phyloP scores from a whole-genome alignment of 23 tunicate genomes.

The Ciona savignyi region DNA sequence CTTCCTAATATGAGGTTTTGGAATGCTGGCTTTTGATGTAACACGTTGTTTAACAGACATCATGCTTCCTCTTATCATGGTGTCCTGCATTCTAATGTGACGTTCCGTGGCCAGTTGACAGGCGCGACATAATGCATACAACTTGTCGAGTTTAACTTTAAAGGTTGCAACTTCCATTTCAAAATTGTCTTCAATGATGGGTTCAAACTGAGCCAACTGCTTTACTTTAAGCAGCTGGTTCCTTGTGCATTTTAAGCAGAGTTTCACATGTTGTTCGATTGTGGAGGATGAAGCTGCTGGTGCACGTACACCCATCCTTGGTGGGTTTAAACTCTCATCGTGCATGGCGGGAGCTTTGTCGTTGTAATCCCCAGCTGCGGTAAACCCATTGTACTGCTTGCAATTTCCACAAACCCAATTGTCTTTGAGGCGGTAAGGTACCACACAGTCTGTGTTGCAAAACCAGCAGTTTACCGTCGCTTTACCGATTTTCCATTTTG shows the following conservation, averaged over 20 bases:
- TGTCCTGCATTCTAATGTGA: conserved; percentile 38
- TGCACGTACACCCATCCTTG: neutral
- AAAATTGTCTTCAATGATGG: conserved; percentile 31
- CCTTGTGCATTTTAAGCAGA: conserved; percentile 31
- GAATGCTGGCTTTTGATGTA: neutral
- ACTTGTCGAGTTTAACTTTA: conserved; percentile 19
- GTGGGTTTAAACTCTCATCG: conserved; percentile 24
- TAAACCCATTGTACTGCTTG: conserved; percentile 61
- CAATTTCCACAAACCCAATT: conserved; percentile 37
- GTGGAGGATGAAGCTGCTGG: neutral
- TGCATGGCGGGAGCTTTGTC: conserved; percentile 31
- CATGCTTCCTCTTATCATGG: conserved; percentile 37
- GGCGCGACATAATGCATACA: conserved; percentile 24
- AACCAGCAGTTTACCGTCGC: conserved; percentile 48
- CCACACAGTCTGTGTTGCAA: conserved; percentile 28
- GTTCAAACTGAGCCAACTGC: conserved; percentile 44
- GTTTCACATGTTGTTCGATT: conserved; percentile 12
- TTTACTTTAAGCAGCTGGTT: conserved; percentile 36
- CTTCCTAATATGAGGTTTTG: neutral
- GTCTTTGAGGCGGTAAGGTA: conserved; percentile 14
- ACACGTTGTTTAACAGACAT: neutral
- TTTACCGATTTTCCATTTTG: conserved; percentile 23
- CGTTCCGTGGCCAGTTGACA: conserved; percentile 19
- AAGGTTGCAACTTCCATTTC: conserved; percentile 19
- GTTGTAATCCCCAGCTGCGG: conserved; percentile 48